phyloP scores from a whole-genome alignment of 2,797 vertebrate species.

The Sparus aurata region DNA sequence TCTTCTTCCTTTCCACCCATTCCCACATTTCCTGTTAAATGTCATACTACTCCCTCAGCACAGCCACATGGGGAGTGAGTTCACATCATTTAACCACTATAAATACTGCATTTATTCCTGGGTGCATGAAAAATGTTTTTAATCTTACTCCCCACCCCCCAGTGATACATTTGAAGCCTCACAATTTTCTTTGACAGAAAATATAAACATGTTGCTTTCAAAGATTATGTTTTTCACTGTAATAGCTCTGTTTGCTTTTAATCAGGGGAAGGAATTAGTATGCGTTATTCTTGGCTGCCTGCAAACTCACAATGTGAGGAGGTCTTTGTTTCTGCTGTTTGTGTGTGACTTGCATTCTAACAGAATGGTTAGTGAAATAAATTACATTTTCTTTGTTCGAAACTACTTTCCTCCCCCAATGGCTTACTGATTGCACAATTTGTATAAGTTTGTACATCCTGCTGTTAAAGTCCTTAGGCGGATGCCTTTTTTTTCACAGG shows the following conservation, averaged over 20 bases:
- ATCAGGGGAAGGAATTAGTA: slow-evolving; percentile 75
- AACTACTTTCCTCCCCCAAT: not conserved
- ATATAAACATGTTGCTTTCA: slow-evolving; percentile 35
- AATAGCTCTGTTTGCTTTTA: slow-evolving; percentile 76
- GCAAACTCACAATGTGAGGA: slow-evolving; percentile 51
- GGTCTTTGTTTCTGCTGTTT: slow-evolving; percentile 45
- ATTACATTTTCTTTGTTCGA: slow-evolving; percentile 16
- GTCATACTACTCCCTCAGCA: slow-evolving; percentile 45
- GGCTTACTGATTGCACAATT: slow-evolving; percentile 14
- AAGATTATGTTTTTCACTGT: slow-evolving; percentile 51
- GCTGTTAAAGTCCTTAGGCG: not conserved
- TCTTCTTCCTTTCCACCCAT: slow-evolving; percentile 34
- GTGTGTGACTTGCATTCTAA: slow-evolving; percentile 49
- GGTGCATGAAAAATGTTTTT: slow-evolving; percentile 39
- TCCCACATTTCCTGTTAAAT: slow-evolving; percentile 50
- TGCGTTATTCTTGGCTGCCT: slow-evolving; percentile 62
- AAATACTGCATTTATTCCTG: slow-evolving; percentile 56
- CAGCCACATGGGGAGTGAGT: slow-evolving; percentile 42
- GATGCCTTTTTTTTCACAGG: not conserved
- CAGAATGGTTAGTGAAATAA: slow-evolving; percentile 30
- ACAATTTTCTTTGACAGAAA: slow-evolving; percentile 39
- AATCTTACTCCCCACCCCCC: slow-evolving; percentile 20
- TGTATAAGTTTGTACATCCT: slow-evolving; percentile 11
- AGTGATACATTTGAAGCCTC: slow-evolving; percentile 40
- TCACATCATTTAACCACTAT: slow-evolving; percentile 61